These are phyloP conservation scores for Pygoscelis antarcticus DNA, from an alignment of 2,113 vertebrate species.

Conservation along the genomic window DNA sequence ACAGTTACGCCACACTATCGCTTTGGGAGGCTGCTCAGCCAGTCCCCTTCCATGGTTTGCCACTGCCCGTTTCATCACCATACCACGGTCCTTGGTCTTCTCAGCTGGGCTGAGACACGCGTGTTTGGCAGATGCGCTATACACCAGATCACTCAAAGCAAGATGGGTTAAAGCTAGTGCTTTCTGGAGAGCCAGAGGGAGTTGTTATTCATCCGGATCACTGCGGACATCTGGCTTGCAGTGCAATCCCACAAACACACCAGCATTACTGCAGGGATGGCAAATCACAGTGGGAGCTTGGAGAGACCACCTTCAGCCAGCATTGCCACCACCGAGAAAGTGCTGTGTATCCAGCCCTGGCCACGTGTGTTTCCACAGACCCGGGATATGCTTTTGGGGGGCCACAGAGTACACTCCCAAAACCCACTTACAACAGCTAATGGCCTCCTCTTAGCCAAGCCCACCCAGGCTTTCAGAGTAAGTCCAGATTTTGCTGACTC, in stretches of 20 bases:
- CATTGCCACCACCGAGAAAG: not conserved
- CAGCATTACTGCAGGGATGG: not conserved
- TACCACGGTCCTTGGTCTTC: rapidly evolving
- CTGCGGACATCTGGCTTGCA: not conserved
- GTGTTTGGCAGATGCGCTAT: not conserved
- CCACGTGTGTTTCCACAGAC: rapidly evolving
- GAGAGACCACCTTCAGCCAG: not conserved
- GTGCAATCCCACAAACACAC: not conserved
- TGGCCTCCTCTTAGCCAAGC: not conserved
- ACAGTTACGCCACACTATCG: rapidly evolving
- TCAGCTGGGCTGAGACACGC: rapidly evolving
- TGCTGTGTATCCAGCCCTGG: rapidly evolving
- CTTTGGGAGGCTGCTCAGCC: not conserved
- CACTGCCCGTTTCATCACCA: not conserved
- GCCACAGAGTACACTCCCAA: not conserved
- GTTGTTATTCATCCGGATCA: not conserved
- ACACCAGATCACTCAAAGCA: not conserved
- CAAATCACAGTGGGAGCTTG: not conserved
- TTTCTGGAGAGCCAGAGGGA: not conserved
- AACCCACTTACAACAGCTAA: not conserved
- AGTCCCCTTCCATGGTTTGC: not conserved
- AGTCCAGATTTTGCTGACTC: not conserved
- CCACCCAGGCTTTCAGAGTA: not conserved
- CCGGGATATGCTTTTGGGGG: rapidly evolving
- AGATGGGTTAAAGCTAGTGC: rapidly evolving